These are phyloP conservation scores for Anarsia innoxiella DNA, from an alignment of 2,888 invertebrate genomes.

Conservation along the genomic window DNA sequence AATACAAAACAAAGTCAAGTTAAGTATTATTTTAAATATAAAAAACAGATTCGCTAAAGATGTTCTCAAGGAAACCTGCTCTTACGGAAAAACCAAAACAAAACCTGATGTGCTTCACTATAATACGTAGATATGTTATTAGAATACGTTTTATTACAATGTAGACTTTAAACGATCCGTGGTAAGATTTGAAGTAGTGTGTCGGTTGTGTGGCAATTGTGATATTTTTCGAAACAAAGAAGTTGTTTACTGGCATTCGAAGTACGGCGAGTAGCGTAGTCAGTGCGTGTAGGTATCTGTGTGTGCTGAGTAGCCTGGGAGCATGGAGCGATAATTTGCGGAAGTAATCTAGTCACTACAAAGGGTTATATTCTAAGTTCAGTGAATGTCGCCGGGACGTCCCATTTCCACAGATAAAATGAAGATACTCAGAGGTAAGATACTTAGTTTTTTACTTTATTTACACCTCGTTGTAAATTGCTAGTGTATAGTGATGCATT, in stretches of 20 bases:
- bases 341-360: too few species aligned
- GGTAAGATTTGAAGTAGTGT: too few species aligned
- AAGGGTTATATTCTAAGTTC: too few species aligned
- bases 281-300: neutral
- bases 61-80: slow-evolving; percentile 21
- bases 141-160: too few species aligned
- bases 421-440: slow-evolving; percentile 3
- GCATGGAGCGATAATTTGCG: neutral
- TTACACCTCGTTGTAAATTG: too few species aligned
- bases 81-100: slow-evolving; percentile 11
- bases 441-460: too few species aligned
- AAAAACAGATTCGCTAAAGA: neutral
- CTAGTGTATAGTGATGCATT: too few species aligned
- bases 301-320: neutral
- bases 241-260: slow-evolving; percentile 9
- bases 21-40: too few species aligned
- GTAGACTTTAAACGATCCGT: too few species aligned
- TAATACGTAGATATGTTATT: too few species aligned
- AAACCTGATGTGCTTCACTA: slow-evolving; percentile 8
- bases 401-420: slow-evolving; percentile 1
- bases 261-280: neutral
- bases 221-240: slow-evolving; percentile 3
- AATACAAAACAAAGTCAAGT: too few species aligned
- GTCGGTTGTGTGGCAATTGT: too few species aligned
- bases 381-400: neutral